Conservation (phyloP, 2,888 invertebrate species). For the Clostera curtula region DNA sequence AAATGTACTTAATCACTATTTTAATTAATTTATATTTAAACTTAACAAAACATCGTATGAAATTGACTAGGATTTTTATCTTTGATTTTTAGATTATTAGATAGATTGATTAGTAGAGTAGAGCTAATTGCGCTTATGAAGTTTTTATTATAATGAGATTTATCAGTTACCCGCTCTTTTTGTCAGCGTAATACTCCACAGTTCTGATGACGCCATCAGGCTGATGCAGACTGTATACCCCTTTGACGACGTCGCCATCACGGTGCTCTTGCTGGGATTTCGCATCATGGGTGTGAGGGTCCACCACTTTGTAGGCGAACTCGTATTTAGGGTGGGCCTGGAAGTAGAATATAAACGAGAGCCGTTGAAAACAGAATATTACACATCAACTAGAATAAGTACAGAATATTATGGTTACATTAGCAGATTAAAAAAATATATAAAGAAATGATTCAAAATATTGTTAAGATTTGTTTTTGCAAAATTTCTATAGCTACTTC, state of each 20-base stretch:
- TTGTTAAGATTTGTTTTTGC: too few species aligned
- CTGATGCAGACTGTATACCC: conserved; percentile 34
- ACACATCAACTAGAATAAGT: too few species aligned
- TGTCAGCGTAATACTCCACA: conserved; percentile 67
- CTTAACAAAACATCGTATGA: too few species aligned
- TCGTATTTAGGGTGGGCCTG: conserved; percentile 20
- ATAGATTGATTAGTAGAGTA: too few species aligned
- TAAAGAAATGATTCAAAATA: neutral
- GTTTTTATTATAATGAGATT: too few species aligned
- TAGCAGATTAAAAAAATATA: neutral
- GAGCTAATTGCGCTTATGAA: neutral
- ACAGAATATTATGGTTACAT: neutral
- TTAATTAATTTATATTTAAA: too few species aligned
- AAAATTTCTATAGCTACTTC: too few species aligned
- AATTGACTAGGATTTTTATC: too few species aligned
- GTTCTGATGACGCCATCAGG: conserved; percentile 12
- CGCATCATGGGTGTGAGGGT: conserved; percentile 70
- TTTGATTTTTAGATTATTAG: too few species aligned
- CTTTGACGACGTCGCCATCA: conserved; percentile 15
- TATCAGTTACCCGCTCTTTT: conserved; percentile 31
- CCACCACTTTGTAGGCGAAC: conserved; percentile 53
- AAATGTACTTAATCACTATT: too few species aligned
- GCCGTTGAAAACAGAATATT: neutral
- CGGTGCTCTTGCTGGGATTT: conserved; percentile 53
- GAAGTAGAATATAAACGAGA: neutral